phyloP scores from a whole-genome alignment of 2,797 vertebrate genomes.

The Sphenodon punctatus region DNA sequence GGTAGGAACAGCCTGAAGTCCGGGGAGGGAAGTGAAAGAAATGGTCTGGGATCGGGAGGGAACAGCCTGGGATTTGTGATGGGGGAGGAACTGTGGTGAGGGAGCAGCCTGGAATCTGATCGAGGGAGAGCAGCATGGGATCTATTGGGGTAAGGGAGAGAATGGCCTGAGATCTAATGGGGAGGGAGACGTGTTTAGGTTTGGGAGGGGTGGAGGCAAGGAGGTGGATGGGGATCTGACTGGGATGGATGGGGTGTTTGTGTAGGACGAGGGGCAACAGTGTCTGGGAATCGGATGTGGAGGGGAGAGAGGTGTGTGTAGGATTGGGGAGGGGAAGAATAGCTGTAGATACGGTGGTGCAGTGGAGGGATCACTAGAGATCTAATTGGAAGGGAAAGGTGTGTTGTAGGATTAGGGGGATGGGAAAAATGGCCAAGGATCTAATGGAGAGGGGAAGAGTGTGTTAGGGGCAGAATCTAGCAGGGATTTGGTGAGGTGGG shows the following conservation, averaged over 20 bases:
- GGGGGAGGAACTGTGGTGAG: too few relatives aligned
- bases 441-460: background rate
- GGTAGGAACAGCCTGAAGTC: background rate
- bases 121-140: background rate
- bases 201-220: background rate
- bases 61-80: background rate
- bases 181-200: background rate
- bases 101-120: background rate
- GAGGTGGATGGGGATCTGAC: background rate
- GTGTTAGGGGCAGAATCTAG: accelerated
- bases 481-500: background rate
- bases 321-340: background rate
- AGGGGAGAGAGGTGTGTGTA: background rate
- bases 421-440: too few relatives aligned
- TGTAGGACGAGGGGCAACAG: background rate
- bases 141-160: background rate
- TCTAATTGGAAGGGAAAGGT: too few relatives aligned
- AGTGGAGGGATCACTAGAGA: too few relatives aligned
- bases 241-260: background rate
- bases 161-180: background rate
- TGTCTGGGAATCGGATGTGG: background rate
- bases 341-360: too few relatives aligned
- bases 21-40: background rate
- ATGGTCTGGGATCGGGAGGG: too few relatives aligned
- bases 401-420: too few relatives aligned